Evolutionary conservation across 2,888 invertebrate genomes (phyloP), one percentile per base, ranked within the genome.

Genomic region (Tetheella fluctuosa): DNA sequence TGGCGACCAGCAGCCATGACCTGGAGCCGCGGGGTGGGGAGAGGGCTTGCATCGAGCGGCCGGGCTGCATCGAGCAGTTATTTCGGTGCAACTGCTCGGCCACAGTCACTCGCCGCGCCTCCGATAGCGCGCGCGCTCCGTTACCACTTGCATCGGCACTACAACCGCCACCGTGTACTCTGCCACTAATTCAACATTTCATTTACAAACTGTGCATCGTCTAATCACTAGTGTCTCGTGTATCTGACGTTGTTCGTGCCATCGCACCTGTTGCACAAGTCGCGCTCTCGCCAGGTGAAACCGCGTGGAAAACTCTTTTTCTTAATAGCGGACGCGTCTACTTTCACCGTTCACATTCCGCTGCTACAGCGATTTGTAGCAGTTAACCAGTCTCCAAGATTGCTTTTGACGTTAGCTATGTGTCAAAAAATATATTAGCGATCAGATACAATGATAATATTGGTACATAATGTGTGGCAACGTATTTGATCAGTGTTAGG

Each of bases 281-380:
- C 73, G 86, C 85, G 76, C 83, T 86, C 86, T 86, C 85, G 83
- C 87, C 84, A 82, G 83, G 91, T 87, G 92, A 91, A 91, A 92
- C 89, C 85, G 84, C 83, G 83, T 86, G 90, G 88, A 91, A 91
- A 92, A 90, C 86, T 85, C 80, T 89, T 91, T 90, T 92, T 89
- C 91, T 89, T 79, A 73, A 86, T 86, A 89, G 77, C 89, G 85
- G 86, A 84, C 89, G 87, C 86, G 87, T 82, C 87, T 80, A 91
- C 93, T 93, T 93, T 93, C 93, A 89, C 92, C 86, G 77, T 64
- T 88, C 87, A 86, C 91, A 91, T 91, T 89, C 91, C 89, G 81
- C 72, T 74, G 72, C 71, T 71, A 68, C 69, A 74, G 80, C 79
- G 78, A 20, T n/a, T 48, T 78, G 71, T 85, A 83, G 81, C 84